These are phyloP conservation scores for Marisa cornuarietis DNA, from an alignment of 1,140 invertebrate genomes.

Conservation along the genomic window DNA sequence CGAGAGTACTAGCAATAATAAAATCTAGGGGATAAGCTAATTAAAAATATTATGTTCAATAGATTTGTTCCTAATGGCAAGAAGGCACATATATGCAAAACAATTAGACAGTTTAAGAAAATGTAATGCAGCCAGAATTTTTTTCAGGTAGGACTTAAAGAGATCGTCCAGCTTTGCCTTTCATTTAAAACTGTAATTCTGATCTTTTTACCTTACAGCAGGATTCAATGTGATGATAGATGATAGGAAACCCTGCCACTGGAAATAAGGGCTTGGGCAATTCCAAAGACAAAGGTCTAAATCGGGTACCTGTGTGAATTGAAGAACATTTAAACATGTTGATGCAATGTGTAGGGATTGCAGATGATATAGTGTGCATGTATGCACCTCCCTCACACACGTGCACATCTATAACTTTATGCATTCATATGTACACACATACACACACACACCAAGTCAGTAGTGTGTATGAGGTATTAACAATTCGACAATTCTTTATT, in stretches of 20 bases:
- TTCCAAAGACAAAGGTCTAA: conserved; percentile 94
- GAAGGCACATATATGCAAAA: not conserved
- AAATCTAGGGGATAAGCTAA: too few relatives aligned
- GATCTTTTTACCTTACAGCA: conserved; percentile 74
- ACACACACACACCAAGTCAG: not conserved
- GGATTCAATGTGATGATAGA: conserved; percentile 98
- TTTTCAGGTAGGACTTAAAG: too few relatives aligned
- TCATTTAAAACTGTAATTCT: not conserved
- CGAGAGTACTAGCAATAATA: too few relatives aligned
- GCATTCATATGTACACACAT: not conserved
- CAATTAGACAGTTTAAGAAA: not conserved
- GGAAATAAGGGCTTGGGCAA: conserved; percentile 97
- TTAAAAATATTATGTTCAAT: too few relatives aligned
- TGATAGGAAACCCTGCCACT: conserved; percentile 85
- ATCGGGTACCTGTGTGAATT: conserved; percentile 83
- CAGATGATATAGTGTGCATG: not conserved
- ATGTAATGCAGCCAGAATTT: not conserved
- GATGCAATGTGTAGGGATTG: not conserved
- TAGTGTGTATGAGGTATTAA: not conserved
- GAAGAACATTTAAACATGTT: too few relatives aligned
- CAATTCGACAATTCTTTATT: too few relatives aligned
- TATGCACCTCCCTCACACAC: too few relatives aligned
- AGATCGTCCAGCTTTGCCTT: too few relatives aligned
- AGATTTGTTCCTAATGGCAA: too few relatives aligned
- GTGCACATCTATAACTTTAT: too few relatives aligned